These are phyloP conservation scores for Eptesicus fuscus DNA, from an alignment of 2,113 vertebrate genomes.

Conservation along the genomic window DNA sequence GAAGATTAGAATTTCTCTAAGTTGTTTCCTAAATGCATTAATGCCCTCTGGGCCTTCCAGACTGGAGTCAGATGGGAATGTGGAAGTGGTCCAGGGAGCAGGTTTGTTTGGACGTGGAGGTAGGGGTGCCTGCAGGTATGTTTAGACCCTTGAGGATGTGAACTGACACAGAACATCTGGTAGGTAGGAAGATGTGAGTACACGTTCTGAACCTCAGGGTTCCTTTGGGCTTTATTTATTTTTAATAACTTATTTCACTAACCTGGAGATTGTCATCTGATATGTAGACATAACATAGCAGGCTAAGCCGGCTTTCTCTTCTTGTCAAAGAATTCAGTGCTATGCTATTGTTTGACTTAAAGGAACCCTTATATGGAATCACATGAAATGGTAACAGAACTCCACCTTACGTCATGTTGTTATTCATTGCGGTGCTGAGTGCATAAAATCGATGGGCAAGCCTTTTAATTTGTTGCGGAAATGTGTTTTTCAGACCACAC, in stretches of 20 bases:
- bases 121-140: background rate
- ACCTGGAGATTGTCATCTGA: background rate
- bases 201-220: background rate
- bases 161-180: background rate
- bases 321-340: background rate
- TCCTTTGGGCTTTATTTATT: background rate
- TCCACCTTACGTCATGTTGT: background rate
- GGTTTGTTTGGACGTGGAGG: background rate
- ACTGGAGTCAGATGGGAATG: background rate
- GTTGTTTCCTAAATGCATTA: background rate
- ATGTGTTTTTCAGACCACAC: conserved; percentile 81
- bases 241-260: background rate
- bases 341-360: background rate
- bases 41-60: background rate
- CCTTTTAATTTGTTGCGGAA: conserved; percentile 36
- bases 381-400: background rate
- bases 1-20: conserved; percentile 13
- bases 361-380: background rate
- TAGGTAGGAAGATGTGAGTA: background rate
- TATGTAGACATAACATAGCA: background rate
- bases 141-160: background rate
- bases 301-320: background rate
- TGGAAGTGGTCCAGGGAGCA: background rate
- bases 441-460: background rate
- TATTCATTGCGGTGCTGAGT: background rate